Percentiles rank a stretch among this genome's conserved stretches.
Conservation (phyloP, 1,140 invertebrate genomes). For the Copidosoma floridanum region DNA sequence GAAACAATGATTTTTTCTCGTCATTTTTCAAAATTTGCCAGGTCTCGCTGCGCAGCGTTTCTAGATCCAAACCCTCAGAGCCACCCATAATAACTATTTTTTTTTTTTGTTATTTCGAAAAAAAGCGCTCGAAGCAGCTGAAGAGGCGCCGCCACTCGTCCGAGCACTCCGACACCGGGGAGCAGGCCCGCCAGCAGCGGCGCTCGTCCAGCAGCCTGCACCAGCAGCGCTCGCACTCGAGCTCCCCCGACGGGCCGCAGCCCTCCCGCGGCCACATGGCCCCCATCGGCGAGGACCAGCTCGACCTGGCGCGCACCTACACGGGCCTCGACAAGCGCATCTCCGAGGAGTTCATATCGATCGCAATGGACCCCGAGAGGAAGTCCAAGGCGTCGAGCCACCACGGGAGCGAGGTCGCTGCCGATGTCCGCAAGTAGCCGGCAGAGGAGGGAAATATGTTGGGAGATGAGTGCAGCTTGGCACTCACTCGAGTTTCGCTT, state of each 20-base stretch:
- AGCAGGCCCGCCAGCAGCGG: not conserved
- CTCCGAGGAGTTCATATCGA: conserved; percentile 62
- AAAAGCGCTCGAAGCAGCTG: too few relatives aligned
- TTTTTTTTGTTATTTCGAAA: not conserved
- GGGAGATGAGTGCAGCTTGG: too few relatives aligned
- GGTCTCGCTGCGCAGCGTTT: too few relatives aligned
- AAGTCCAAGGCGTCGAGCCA: conserved; percentile 51
- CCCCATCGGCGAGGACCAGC: conserved; percentile 43
- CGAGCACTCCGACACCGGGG: conserved; percentile 34
- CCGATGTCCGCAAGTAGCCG: too few relatives aligned
- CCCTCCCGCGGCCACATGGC: conserved; percentile 31
- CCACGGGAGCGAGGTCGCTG: conserved; percentile 48
- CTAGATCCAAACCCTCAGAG: too few relatives aligned
- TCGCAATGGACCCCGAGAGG: conserved; percentile 56
- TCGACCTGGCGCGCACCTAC: conserved; percentile 58
- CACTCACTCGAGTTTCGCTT: too few relatives aligned
- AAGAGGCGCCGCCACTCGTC: conserved; percentile 20
- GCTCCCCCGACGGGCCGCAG: conserved; percentile 33
- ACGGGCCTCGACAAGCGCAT: conserved; percentile 62
- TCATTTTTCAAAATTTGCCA: too few relatives aligned
- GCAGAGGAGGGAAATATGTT: too few relatives aligned
- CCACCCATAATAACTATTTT: too few relatives aligned
- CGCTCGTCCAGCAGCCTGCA: not conserved
- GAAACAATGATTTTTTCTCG: too few relatives aligned
- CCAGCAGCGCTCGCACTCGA: conserved; percentile 3